These are phyloP conservation scores for Podarcis lilfordi DNA, from an alignment of 2,797 vertebrate species.

Conservation along the genomic window DNA sequence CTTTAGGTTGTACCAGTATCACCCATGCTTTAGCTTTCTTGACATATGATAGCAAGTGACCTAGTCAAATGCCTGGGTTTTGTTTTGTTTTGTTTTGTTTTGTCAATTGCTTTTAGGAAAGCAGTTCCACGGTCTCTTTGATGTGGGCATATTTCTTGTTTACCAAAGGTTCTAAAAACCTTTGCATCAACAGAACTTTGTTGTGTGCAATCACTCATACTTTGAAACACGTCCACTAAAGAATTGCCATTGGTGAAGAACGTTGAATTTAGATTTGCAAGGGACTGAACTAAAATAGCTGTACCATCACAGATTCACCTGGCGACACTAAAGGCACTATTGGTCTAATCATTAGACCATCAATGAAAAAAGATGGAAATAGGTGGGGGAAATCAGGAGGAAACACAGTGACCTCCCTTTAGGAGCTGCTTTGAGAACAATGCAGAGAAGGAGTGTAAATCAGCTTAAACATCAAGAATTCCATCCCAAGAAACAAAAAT, in stretches of 20 bases:
- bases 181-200: slow-evolving; percentile 50
- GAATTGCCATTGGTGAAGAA: slow-evolving; percentile 32
- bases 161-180: slow-evolving; percentile 56
- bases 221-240: slow-evolving; percentile 45
- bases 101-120: slow-evolving; percentile 74
- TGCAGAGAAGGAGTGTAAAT: neutral
- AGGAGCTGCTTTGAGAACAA: neutral
- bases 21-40: slow-evolving; percentile 30
- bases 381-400: neutral
- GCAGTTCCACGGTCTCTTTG: slow-evolving; percentile 73
- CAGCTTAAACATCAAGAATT: neutral
- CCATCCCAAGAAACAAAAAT: neutral
- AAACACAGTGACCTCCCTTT: neutral
- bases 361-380: no score
- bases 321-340: neutral
- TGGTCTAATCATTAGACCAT: neutral
- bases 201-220: slow-evolving; percentile 29
- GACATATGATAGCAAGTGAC: slow-evolving; percentile 56
- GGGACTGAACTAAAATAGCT: neutral
- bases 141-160: slow-evolving; percentile 77
- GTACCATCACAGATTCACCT: neutral
- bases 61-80: slow-evolving; percentile 61
- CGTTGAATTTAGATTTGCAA: neutral
- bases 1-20: slow-evolving; percentile 30
- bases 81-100: slow-evolving; percentile 70